Evolutionary conservation across 2,888 invertebrate species (phyloP).

Genomic region (Cybosia mesomella): DNA sequence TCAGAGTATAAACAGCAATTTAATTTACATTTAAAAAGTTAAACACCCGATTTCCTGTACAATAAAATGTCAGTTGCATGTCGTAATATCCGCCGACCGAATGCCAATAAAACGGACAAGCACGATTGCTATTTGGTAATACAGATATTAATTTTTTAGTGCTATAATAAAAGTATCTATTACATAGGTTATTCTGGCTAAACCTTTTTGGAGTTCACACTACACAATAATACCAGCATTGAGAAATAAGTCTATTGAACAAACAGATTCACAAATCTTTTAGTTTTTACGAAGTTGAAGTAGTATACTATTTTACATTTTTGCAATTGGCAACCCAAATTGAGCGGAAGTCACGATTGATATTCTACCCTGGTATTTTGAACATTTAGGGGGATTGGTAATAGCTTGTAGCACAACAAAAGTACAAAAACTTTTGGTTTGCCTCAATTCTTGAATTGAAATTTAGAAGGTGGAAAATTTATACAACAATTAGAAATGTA

Average conservation of each 20-base stretch:
- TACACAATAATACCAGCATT: background rate
- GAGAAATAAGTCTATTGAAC: background rate
- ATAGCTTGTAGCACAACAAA: background rate
- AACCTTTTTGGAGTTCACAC: constrained; percentile 5
- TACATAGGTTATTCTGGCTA: constrained; percentile 17
- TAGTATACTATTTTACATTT: background rate
- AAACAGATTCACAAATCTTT: background rate
- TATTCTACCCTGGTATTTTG: background rate
- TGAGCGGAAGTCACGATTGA: background rate
- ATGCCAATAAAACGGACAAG: constrained; percentile 45
- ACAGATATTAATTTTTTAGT: constrained; percentile 39
- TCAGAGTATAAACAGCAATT: constrained; percentile 29
- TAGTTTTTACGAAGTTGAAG: background rate
- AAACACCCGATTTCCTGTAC: constrained; percentile 62
- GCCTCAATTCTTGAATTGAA: background rate
- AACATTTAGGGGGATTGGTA: background rate
- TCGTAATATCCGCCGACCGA: constrained; percentile 60
- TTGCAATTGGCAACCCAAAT: background rate
- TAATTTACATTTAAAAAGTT: constrained; percentile 46
- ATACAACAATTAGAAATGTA: background rate
- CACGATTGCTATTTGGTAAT: constrained; percentile 44
- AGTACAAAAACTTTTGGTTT: background rate
- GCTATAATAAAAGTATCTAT: constrained; percentile 34
- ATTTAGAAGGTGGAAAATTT: background rate
- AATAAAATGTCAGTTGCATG: constrained; percentile 57